These are phyloP conservation scores for Spheniscus mendiculus DNA, from an alignment of 2,113 vertebrate genomes.

Conservation along the genomic window DNA sequence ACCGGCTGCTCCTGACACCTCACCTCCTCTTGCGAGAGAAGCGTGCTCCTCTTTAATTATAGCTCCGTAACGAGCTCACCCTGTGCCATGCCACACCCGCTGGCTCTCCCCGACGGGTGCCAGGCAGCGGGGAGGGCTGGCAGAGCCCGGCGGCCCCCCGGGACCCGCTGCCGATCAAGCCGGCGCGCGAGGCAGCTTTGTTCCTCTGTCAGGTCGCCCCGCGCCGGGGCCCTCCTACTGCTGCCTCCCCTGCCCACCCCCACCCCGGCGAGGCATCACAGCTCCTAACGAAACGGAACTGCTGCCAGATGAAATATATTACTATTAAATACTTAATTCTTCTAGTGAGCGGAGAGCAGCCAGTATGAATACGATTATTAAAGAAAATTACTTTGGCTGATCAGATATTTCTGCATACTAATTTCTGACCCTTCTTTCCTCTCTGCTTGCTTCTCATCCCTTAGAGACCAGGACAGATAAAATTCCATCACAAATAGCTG, in stretches of 20 bases:
- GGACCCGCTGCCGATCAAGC: fast-evolving
- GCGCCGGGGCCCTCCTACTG: neutral
- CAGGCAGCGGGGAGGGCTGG: neutral
- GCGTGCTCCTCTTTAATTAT: neutral
- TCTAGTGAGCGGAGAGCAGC: conserved; percentile 86
- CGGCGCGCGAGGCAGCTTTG: neutral
- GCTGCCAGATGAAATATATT: conserved; percentile 89
- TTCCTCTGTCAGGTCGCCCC: neutral
- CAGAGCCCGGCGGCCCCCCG: neutral
- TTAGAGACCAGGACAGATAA: conserved; percentile 86
- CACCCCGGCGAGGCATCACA: conserved; percentile 74
- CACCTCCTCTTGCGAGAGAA: neutral
- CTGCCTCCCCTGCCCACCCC: conserved; percentile 57
- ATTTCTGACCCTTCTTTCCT: conserved; percentile 88
- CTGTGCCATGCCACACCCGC: fast-evolving
- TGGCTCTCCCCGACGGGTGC: neutral
- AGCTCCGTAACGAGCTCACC: neutral
- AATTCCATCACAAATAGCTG: conserved; percentile 90
- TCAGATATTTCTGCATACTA: conserved; percentile 93
- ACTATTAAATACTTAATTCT: conserved; percentile 92
- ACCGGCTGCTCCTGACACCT: neutral
- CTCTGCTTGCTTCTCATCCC: conserved; percentile 80
- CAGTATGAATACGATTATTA: conserved; percentile 92
- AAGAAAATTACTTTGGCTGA: conserved; percentile 91
- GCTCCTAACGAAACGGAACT: conserved; percentile 85